Percentiles rank a stretch among this genome's conserved stretches.
Conservation (phyloP, 2,113 vertebrate genomes). For the Ctenomys sociabilis region DNA sequence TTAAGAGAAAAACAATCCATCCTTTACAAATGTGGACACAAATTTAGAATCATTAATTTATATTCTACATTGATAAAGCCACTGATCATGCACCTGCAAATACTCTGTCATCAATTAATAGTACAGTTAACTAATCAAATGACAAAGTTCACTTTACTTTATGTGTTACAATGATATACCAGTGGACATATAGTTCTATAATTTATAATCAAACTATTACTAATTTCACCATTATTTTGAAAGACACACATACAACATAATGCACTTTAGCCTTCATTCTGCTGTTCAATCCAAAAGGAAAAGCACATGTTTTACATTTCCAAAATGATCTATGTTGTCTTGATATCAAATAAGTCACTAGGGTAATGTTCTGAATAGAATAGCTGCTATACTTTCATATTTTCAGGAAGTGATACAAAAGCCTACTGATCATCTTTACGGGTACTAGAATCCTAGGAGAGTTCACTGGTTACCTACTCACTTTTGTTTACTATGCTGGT, state of each 20-base stretch:
- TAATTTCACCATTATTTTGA: neutral
- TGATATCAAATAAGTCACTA: neutral
- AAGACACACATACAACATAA: neutral
- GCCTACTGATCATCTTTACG: neutral
- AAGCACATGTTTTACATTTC: neutral
- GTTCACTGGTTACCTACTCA: neutral
- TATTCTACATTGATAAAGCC: constrained; percentile 21
- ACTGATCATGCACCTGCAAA: neutral
- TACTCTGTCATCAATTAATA: neutral
- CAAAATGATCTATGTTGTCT: neutral
- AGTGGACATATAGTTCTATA: neutral
- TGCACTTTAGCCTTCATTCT: neutral
- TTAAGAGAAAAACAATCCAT: neutral
- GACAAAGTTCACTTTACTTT: constrained; percentile 20
- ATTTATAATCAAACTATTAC: neutral
- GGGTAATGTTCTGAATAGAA: neutral
- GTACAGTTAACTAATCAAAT: neutral
- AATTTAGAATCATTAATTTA: neutral
- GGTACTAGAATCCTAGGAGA: neutral
- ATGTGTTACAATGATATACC: neutral
- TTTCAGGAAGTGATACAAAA: neutral
- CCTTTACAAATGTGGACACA: constrained; percentile 8
- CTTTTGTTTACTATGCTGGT: neutral
- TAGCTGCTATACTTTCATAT: neutral
- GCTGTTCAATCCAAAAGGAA: neutral